Conservation (phyloP, 2,888 invertebrate species). For the Drosophila cracens region DNA sequence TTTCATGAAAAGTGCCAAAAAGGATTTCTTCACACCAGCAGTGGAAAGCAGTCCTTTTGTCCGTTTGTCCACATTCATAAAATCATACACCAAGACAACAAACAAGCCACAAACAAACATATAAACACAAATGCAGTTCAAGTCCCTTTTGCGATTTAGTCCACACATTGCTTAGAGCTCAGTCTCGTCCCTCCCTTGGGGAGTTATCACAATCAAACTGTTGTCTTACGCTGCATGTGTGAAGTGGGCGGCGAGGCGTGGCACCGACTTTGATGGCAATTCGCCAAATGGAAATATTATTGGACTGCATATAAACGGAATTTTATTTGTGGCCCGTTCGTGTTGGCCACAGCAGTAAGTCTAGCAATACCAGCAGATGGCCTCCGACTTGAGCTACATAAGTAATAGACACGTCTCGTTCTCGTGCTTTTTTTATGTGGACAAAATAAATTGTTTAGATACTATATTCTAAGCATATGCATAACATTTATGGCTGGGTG, state of each 20-base stretch:
- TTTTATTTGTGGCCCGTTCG: conserved; percentile 67
- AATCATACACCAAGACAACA: conserved; percentile 63
- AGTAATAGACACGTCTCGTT: conserved; percentile 49
- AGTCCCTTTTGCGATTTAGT: conserved; percentile 35
- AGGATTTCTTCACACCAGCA: conserved; percentile 66
- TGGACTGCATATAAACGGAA: conserved; percentile 75
- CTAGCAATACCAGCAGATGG: background rate
- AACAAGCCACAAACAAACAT: conserved; percentile 1
- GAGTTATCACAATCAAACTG: conserved; percentile 71
- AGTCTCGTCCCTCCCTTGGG: conserved; percentile 41
- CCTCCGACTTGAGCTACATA: conserved; percentile 21
- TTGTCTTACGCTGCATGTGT: conserved; percentile 47
- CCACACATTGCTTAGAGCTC: conserved; percentile 30
- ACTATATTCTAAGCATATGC: conserved; percentile 1
- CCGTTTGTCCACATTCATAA: conserved; percentile 58
- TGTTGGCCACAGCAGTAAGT: background rate
- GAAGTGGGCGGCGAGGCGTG: conserved; percentile 31
- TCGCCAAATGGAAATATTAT: conserved; percentile 82
- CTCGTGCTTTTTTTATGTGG: conserved; percentile 21
- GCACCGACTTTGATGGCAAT: conserved; percentile 49
- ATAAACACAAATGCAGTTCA: conserved; percentile 33
- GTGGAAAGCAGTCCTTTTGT: conserved; percentile 9
- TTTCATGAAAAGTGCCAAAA: conserved; percentile 67
- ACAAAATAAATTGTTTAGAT: conserved; percentile 6
- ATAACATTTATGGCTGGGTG: conserved; percentile 1